phyloP scores from a whole-genome alignment of 2,113 vertebrate species.

The Melozone crissalis region DNA sequence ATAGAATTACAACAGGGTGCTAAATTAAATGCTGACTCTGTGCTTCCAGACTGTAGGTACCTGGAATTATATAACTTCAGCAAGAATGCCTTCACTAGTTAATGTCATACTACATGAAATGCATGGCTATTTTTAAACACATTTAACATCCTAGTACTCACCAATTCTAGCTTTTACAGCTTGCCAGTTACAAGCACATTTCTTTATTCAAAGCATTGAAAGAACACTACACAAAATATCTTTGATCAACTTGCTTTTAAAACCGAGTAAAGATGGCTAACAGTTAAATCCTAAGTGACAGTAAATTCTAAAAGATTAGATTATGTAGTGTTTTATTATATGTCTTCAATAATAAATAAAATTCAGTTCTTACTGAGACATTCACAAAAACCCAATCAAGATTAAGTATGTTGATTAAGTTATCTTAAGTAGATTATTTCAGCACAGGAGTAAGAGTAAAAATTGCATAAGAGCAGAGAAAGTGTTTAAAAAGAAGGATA shows the following conservation, averaged over 20 bases:
- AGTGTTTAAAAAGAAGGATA: not conserved
- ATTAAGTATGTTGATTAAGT: not conserved
- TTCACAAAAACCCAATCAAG: not conserved
- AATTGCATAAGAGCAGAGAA: not conserved
- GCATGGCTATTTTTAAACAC: not conserved
- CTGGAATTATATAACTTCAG: not conserved
- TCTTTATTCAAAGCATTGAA: not conserved
- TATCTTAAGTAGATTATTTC: not conserved
- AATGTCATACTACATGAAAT: not conserved
- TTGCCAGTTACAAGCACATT: not conserved
- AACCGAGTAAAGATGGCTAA: not conserved
- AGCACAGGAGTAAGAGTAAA: not conserved
- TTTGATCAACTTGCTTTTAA: not conserved
- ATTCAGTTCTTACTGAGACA: not conserved
- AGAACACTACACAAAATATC: not conserved
- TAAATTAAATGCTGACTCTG: not conserved
- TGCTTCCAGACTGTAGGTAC: not conserved
- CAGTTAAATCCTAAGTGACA: not conserved
- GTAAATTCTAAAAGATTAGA: not conserved
- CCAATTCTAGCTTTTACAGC: not conserved
- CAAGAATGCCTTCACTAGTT: not conserved
- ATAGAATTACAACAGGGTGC: not conserved
- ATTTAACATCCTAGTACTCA: not conserved
- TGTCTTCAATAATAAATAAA: not conserved
- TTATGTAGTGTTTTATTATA: not conserved